Evolutionary conservation across 2,113 vertebrate species (phyloP).

Genomic region (Archilochus colubris): DNA sequence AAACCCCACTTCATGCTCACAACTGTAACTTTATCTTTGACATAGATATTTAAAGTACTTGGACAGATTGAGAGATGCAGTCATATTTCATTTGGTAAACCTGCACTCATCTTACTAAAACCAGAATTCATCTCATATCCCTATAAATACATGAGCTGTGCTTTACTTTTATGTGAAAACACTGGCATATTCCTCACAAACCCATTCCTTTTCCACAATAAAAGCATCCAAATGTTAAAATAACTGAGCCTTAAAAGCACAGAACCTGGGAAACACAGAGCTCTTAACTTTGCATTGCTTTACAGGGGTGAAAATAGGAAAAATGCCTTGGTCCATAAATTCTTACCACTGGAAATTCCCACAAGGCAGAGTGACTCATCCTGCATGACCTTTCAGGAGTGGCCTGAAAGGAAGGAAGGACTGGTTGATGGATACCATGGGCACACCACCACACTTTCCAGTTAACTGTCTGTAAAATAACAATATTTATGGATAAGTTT

Average conservation of each 20-base stretch:
- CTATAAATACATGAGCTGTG: neutral
- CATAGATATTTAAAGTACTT: neutral
- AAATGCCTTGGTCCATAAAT: neutral
- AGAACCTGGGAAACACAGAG: neutral
- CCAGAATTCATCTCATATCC: neutral
- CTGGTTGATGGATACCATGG: neutral
- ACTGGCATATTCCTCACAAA: neutral
- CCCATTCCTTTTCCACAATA: neutral
- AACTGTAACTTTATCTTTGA: neutral
- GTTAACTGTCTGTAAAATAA: neutral
- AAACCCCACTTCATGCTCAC: neutral
- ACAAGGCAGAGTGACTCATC: neutral
- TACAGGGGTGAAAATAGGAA: neutral
- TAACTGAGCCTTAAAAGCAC: neutral
- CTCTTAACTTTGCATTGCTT: neutral
- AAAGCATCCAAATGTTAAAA: neutral
- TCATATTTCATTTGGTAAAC: neutral
- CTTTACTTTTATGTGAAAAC: neutral
- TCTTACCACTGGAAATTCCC: neutral
- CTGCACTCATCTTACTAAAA: neutral
- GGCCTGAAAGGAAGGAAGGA: neutral
- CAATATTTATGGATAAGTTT: neutral
- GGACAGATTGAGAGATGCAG: rapidly evolving
- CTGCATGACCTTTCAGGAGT: neutral
- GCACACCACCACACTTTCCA: neutral